Evolutionary conservation across 2,888 invertebrate genomes (phyloP), one percentile per base, ranked within the genome.

Genomic region (Thera obeliscata): DNA sequence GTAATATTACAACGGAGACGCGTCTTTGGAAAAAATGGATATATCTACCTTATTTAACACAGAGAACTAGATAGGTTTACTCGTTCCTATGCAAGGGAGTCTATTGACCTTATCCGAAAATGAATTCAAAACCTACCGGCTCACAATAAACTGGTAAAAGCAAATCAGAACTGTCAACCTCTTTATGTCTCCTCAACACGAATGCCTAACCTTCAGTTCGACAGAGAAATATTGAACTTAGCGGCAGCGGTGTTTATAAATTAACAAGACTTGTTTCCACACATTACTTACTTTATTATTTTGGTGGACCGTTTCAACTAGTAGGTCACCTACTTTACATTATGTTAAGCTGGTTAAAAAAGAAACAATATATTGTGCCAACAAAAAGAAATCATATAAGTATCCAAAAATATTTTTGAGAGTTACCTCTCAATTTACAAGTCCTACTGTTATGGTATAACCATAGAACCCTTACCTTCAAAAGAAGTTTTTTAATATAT

Each of bases 91-190:
- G 50, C 22, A 50, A 50, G 22, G 22, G 50, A 50, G 12, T 56
- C 56, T 58, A 62, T 61, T 67, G 67, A 64, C 61, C 64, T 71
- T 66, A 61, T 12, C 49, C 49, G 7, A 60, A 50, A 66, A 60
- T 52, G 49, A 56, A 74, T 61, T 71, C 54, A 68, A 68, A 68
- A 50, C 56, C 63, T 64, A 56, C 36, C 54, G 61, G 2, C 46
- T 56, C 58, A 72, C 63, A 67, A 66, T 72, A 74, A 70, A 70
- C 70, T 64, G 60, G 67, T 71, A 62, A 62, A 73, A 63, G 67
- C 73, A 65, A 66, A 71, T 76, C 73, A 70, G 64, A 73, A 69
- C 74, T 75, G 74, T 75, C 76, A 75, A 71, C 68, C 70, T 69
- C 64, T 69, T 74, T 73, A 76, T 75, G 68, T 59, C 69, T 67